Evolutionary conservation across 2,888 invertebrate genomes (phyloP), one percentile per base, ranked within the genome.

Genomic region (Phaonia tiefii): DNA sequence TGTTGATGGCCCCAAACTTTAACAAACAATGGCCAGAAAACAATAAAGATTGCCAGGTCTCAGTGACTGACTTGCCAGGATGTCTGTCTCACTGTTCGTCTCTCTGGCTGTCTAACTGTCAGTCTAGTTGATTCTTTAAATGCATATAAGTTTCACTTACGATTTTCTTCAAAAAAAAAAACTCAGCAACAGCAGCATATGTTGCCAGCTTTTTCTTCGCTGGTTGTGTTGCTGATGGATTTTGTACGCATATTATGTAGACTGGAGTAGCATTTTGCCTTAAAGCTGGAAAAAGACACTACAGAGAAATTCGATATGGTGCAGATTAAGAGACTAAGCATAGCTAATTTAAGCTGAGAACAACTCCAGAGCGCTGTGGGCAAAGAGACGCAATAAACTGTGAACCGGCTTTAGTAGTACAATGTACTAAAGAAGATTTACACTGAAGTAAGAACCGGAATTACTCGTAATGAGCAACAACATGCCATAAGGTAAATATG

Each of bases 111-210:
- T 20, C 60, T 17, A 39, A 1, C 13, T 13, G 60, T 20, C 60
- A 11, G 60, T 20, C 20, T 5, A 25, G 31, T 22, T 31, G 58
- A 60, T 39, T 60, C 63, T 63, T 58, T 22, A 60, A 58, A 60
- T 20, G 37, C 31, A 71, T 60, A 72, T 75, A 75, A 81, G 81
- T 81, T 81, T 81, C 81, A 81, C 81, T 81, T 81, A 42, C 75
- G 74, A 58, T 77, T 80, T 31, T 31, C 8, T 77, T 37, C 54
- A 17, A 44, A 37, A 54, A 49, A 66, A 11, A 13, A 42, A 31
- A 31, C 31, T n/a, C n/a, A n/a, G n/a, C n/a, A n/a, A n/a, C 31
- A 8, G 31, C 31, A 8, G 31, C 31, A 31, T 58, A 74, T 80
- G 65, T 66, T 76, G 65, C 37, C 20, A 44, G 37, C 7, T 22